phyloP scores from a whole-genome alignment of 64 coral and sea anemone species.

The Orbicella faveolata region DNA sequence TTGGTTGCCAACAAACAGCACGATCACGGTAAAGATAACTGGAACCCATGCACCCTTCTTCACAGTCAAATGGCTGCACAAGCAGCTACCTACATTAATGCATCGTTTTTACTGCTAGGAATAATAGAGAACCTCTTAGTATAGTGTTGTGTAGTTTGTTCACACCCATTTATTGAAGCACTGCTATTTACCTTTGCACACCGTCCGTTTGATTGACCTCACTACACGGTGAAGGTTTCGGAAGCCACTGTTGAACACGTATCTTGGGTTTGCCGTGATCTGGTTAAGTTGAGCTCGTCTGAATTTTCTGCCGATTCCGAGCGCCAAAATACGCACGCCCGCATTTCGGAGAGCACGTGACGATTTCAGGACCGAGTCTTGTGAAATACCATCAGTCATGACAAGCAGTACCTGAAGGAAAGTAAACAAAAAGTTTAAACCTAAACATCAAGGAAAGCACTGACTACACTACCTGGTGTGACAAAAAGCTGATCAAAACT shows the following conservation, averaged over 20 bases:
- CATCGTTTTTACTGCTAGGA: too few relatives aligned
- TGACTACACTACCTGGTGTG: not conserved
- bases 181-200: constrained; percentile 45
- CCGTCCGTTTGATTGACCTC: constrained; percentile 54
- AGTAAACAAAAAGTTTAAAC: too few relatives aligned
- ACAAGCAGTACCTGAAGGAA: constrained; percentile 16
- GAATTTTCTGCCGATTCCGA: constrained; percentile 67
- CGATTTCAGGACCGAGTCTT: constrained; percentile 18
- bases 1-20: too few relatives aligned
- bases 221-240: constrained; percentile 51
- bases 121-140: too few relatives aligned
- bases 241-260: constrained; percentile 75
- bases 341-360: constrained; percentile 14
- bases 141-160: too few relatives aligned
- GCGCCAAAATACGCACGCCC: constrained; percentile 52
- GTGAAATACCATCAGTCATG: constrained; percentile 50
- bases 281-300: constrained; percentile 46
- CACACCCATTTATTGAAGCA: not conserved
- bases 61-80: too few relatives aligned
- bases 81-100: too few relatives aligned
- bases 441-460: too few relatives aligned
- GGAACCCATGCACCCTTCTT: too few relatives aligned
- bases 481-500: not conserved
- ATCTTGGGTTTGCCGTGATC: constrained; percentile 39
- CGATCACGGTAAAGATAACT: too few relatives aligned